Evolutionary conservation across 2,888 invertebrate species (phyloP).

Genomic region (Nymphalis urticae): DNA sequence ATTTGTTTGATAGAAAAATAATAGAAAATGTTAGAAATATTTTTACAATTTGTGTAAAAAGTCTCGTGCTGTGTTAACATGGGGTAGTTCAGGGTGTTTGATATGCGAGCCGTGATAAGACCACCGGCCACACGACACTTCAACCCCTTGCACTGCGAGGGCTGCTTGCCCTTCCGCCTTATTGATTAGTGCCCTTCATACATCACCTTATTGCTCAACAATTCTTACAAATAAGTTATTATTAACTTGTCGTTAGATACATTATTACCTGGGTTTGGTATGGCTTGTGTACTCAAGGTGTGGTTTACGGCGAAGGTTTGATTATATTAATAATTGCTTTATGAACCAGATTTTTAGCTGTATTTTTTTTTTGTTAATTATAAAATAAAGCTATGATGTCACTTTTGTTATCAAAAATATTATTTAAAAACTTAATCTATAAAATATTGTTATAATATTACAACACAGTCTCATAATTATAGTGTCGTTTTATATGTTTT

Average conservation of each 20-base stretch:
- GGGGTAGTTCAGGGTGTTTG: conserved; percentile 71
- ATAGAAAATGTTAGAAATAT: not conserved
- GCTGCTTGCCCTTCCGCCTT: conserved; percentile 76
- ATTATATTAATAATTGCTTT: too few relatives aligned
- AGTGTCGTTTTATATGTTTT: not conserved
- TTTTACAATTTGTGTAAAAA: conserved; percentile 22
- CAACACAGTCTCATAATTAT: too few relatives aligned
- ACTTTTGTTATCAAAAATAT: too few relatives aligned
- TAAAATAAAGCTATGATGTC: too few relatives aligned
- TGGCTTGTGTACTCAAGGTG: not conserved
- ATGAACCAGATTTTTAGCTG: too few relatives aligned
- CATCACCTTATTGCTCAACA: conserved; percentile 25
- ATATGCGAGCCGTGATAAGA: conserved; percentile 76
- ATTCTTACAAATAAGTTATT: conserved; percentile 17
- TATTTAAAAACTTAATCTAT: too few relatives aligned
- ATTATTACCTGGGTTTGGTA: not conserved
- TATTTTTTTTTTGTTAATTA: too few relatives aligned
- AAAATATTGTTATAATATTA: too few relatives aligned
- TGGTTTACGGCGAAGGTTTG: too few relatives aligned
- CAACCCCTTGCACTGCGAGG: conserved; percentile 74
- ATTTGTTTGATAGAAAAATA: not conserved
- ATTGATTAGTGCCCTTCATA: conserved; percentile 75
- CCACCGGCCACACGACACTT: conserved; percentile 73
- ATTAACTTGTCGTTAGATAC: not conserved
- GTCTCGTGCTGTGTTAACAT: conserved; percentile 26